phyloP scores from a whole-genome alignment of 2,797 vertebrate species.

The Neomorphus geoffroyi region DNA sequence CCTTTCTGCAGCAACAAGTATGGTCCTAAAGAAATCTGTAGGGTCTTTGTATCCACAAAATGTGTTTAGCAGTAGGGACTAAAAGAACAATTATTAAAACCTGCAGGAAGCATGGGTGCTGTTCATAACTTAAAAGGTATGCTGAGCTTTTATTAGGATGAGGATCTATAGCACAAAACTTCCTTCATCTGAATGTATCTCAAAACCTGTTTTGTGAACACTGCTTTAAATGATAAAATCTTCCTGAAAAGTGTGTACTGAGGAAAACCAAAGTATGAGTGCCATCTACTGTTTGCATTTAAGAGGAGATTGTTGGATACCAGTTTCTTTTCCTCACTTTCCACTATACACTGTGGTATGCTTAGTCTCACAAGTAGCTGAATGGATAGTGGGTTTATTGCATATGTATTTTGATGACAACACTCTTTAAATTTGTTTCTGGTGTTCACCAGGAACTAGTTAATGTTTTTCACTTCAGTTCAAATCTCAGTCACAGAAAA shows the following conservation, averaged over 20 bases:
- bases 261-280: background rate
- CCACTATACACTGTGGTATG: accelerated
- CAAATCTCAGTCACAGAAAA: background rate
- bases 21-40: background rate
- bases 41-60: background rate
- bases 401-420: background rate
- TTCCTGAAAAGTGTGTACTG: background rate
- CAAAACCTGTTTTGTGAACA: background rate
- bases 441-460: background rate
- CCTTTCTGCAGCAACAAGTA: background rate
- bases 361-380: background rate
- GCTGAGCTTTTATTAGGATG: background rate
- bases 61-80: background rate
- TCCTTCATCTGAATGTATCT: background rate
- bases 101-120: background rate
- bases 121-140: background rate
- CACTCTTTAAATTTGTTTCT: background rate
- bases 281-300: constrained; percentile 9
- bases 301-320: background rate
- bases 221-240: background rate
- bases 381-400: accelerated
- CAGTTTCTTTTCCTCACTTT: background rate
- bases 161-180: background rate
- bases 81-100: background rate
- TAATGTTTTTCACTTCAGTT: background rate